Evolutionary conservation across 2,113 vertebrate genomes (phyloP), one percentile per base, ranked within the genome.

Genomic region (Dasypus novemcinctus): DNA sequence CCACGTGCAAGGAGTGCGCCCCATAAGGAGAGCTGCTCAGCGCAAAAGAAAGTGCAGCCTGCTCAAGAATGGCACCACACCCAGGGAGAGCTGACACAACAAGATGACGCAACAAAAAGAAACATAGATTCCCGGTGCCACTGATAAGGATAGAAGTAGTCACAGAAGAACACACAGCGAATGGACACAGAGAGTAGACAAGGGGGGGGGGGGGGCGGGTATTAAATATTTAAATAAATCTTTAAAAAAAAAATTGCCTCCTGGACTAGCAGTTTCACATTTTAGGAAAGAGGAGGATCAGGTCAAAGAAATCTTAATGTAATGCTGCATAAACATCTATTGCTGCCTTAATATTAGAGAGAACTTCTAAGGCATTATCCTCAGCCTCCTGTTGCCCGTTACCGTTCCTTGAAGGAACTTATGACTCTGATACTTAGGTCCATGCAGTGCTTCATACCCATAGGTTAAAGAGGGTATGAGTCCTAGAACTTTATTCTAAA

Each of bases 241-340:
- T n/a, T n/a, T n/a, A n/a, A n/a, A n/a, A n/a, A n/a, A n/a, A n/a
- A 76, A 59, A 31, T 17, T 46, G 36, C 13, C 49, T 81, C 2
- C 0, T 18, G 29, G 52, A 74, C n/a, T 69, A 81, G 43, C 11
- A 82, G 20, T 36, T 49, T 92, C 31, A 25, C 38, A 69, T 90
- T 76, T 33, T 41, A 33, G 36, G 64, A 87, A 54, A 84, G 33
- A 69, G 54, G 38, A 54, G 17, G 20, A 43, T 21, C 2, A 54
- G 3, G 23, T n/a, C 11, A 79, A 86, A 54, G 23, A 4, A 31
- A 69, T 2, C 6, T 14, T 31, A 0, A 0, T 25, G 2, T 18
- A 8, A 4, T 7, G 61, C 23, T 43, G 6, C 1, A 0, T 27
- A 43, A 74, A 11, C 33, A 12, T 57, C 71, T 27, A 23, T 5